Conservation (phyloP, 2,113 vertebrate genomes). For the Maylandia zebra region DNA sequence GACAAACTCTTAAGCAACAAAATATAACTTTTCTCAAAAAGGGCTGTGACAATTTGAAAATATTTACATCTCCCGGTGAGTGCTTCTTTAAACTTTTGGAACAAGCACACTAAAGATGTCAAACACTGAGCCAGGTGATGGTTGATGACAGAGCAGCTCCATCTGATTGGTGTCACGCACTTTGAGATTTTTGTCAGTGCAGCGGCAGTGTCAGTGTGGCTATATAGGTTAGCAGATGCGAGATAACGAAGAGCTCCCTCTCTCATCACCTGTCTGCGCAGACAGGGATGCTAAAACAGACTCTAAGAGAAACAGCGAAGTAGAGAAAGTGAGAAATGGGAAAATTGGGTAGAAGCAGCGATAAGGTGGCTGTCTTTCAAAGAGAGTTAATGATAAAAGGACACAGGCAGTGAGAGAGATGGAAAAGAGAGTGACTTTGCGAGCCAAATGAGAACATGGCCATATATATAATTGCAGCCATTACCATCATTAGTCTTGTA, state of each 20-base stretch:
- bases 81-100: background rate
- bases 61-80: background rate
- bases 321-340: background rate
- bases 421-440: conserved; percentile 1
- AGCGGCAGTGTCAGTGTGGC: background rate
- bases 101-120: conserved; percentile 12
- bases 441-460: conserved; percentile 45
- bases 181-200: conserved; percentile 11
- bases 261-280: conserved; percentile 20
- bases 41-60: background rate
- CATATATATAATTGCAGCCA: conserved; percentile 53
- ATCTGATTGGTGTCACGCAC: conserved; percentile 19
- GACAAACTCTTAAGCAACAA: background rate
- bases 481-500: conserved; percentile 54
- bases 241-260: background rate
- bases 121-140: background rate
- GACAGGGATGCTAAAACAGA: background rate
- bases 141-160: background rate
- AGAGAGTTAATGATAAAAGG: background rate
- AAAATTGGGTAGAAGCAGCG: background rate
- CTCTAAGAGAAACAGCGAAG: background rate
- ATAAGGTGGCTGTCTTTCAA: background rate
- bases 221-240: conserved; percentile 3
- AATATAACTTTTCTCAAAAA: background rate
- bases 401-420: background rate